phyloP scores from a whole-genome alignment of 1,140 invertebrate genomes.

The Cheumatopsyche charites region DNA sequence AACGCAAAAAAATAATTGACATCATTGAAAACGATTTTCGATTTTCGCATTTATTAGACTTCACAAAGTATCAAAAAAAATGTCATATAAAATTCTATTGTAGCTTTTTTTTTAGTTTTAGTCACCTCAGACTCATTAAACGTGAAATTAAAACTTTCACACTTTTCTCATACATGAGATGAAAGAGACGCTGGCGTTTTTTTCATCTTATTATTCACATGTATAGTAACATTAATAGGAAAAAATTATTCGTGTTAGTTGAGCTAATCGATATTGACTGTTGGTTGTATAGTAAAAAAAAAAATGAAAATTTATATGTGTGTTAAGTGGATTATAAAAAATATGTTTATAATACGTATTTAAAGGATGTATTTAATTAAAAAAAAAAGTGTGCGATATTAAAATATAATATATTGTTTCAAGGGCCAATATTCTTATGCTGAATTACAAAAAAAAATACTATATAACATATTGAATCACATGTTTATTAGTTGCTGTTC shows the following conservation, averaged over 20 bases:
- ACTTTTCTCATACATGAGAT: conserved; percentile 10
- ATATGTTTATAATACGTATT: background rate
- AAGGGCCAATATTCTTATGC: conserved; percentile 46
- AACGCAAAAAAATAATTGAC: background rate
- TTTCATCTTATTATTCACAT: conserved; percentile 10
- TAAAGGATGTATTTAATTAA: conserved; percentile 1
- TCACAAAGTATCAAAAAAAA: background rate
- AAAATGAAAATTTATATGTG: conserved; percentile 12
- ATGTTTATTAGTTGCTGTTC: no score
- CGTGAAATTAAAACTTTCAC: conserved; percentile 4
- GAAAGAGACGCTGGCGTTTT: conserved; percentile 35
- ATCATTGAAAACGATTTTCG: background rate
- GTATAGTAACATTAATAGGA: conserved; percentile 10
- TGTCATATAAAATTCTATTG: background rate
- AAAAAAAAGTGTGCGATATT: conserved; percentile 20
- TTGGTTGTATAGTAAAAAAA: conserved; percentile 28
- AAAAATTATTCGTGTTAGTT: conserved; percentile 28
- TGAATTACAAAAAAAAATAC: conserved; percentile 13
- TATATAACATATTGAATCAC: no score
- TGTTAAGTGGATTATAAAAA: conserved; percentile 24
- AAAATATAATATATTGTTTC: conserved; percentile 32
- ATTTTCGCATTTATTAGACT: background rate
- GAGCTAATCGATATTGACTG: conserved; percentile 30
- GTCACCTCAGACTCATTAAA: background rate
- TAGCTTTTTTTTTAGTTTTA: conserved; percentile 9